Evolutionary conservation across 1,140 invertebrate species (phyloP), one percentile per base, ranked within the genome.

Genomic region (Mercenaria mercenaria): DNA sequence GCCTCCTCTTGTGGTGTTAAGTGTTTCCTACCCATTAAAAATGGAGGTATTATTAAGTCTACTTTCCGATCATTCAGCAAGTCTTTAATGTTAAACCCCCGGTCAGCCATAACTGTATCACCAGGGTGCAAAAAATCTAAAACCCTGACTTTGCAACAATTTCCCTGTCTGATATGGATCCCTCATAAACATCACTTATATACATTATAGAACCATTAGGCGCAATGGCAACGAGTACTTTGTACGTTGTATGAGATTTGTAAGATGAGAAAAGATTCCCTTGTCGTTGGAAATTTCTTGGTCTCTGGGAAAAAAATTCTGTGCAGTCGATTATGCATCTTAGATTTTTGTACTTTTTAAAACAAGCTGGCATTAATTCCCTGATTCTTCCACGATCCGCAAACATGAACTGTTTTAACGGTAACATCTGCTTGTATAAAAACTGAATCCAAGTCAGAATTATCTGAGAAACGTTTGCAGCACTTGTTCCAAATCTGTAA

Each of bases 291-390:
- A 90, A 89, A 76, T 92, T 86, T 18, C 43, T 86, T n/a, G 89
- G 89, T 52, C 47, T 43, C 72, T 93, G 77, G 1, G 74, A 43
- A 76, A 79, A 82, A 52, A 93, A 74, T 90, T 91, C 91, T n/a
- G 87, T 89, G 64, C 89, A 89, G 39, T 93, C 92, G 34, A 92
- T 88, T 43, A 93, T 91, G n/a, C 84, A 52, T 69, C 85, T 8
- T 29, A 90, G 47, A 69, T 90, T 81, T 72, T 90, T 91, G 43
- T 47, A 47, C 43, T 47, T 47, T 47, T 47, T 47, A 47, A 47
- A 47, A 15, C 43, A 47, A 6, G 15, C 6, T 47, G 43, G 43
- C 6, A 47, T 15, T 8, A 8, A 8, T 47, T 47, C 43, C 47
- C 43, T 86, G 39, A 74, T 77, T 77, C 34, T 59, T 4, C 26